These are phyloP conservation scores for Pollachius pollachius DNA, from an alignment of 2,113 vertebrate genomes.

Conservation along the genomic window DNA sequence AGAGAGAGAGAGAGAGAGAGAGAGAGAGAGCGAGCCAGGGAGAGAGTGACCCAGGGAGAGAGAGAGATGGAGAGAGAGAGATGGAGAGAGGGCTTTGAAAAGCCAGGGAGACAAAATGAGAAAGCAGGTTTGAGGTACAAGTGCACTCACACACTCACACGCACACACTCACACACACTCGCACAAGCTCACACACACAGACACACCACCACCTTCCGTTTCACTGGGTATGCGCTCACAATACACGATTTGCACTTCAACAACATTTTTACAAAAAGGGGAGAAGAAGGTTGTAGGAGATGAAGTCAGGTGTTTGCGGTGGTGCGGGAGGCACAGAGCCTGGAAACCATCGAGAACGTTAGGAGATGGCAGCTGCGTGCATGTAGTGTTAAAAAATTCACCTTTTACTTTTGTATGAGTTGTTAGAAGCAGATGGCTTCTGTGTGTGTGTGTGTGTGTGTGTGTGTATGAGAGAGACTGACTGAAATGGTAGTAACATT, in stretches of 20 bases:
- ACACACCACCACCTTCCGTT: neutral
- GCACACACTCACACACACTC: neutral
- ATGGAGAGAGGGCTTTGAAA: conserved; percentile 30
- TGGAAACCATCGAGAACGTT: conserved; percentile 2
- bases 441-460: conserved; percentile 22
- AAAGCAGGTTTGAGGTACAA: neutral
- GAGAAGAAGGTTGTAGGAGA: conserved; percentile 15
- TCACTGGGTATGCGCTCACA: too few species aligned
- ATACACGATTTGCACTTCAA: too few species aligned
- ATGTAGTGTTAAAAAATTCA: conserved; percentile 70
- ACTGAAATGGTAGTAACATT: neutral
- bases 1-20: neutral
- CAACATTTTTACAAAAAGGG: too few species aligned
- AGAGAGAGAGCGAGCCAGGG: conserved; percentile 30
- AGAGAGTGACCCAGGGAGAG: too few species aligned
- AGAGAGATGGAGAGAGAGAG: conserved; percentile 8
- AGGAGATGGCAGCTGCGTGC: conserved; percentile 38
- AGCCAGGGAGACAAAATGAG: conserved; percentile 6
- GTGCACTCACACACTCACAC: neutral
- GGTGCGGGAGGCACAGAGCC: conserved; percentile 1
- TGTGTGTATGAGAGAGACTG: conserved; percentile 1
- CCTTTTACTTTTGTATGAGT: conserved; percentile 55
- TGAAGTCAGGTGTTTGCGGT: conserved; percentile 19
- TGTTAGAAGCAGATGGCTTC: conserved; percentile 32
- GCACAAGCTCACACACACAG: neutral